Conservation (phyloP, 2,113 vertebrate genomes). For the Forbesichthys papilliferus region DNA sequence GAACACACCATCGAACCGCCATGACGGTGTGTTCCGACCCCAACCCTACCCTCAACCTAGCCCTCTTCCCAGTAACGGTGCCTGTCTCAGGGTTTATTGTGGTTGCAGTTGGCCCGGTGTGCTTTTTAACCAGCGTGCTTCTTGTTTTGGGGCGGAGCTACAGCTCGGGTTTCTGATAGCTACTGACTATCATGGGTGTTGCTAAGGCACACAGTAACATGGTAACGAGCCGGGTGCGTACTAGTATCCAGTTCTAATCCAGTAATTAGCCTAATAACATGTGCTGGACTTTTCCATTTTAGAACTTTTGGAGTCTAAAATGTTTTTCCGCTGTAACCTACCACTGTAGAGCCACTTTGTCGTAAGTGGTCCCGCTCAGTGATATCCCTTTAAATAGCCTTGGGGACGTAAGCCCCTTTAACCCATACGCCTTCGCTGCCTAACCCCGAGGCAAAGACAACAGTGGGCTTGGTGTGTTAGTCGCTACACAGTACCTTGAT, state of each 20-base stretch:
- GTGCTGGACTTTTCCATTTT: constrained; percentile 3
- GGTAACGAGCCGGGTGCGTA: not conserved
- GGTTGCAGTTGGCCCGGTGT: constrained; percentile 69
- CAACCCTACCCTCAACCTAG: constrained; percentile 23
- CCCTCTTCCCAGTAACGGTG: constrained; percentile 56
- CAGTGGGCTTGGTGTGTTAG: not conserved
- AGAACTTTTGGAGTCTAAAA: constrained; percentile 4
- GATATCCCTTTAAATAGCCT: not conserved
- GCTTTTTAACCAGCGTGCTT: constrained; percentile 69
- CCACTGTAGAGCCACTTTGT: not conserved
- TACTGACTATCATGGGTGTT: not conserved
- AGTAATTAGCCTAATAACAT: not conserved
- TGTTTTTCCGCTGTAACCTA: not conserved
- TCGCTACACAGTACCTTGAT: not conserved
- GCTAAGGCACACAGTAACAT: not conserved
- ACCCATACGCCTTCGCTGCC: constrained; percentile 16
- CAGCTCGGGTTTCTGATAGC: not conserved
- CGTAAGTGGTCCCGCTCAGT: too few species aligned
- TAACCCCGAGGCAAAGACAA: not conserved
- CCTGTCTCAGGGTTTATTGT: constrained; percentile 63
- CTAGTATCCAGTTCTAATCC: not conserved
- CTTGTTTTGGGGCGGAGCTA: constrained; percentile 33
- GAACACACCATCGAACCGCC: constrained; percentile 48
- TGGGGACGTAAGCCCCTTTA: not conserved
- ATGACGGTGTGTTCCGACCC: constrained; percentile 25